Conservation (phyloP, 2,797 vertebrate genomes). For the Micropoecilia bifurca region DNA sequence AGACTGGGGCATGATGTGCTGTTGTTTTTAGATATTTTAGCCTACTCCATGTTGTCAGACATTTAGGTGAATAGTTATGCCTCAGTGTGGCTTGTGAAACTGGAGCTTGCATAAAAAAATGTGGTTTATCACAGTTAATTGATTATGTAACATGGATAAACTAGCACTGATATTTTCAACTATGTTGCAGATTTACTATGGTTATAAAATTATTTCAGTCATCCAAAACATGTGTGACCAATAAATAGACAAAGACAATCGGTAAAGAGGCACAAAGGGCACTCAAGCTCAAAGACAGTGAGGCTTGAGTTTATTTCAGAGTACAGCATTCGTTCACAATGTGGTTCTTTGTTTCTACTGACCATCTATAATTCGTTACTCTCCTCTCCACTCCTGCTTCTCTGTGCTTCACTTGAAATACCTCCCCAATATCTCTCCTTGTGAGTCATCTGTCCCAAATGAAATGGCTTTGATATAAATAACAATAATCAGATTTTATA, state of each 20-base stretch:
- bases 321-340: conserved; percentile 51
- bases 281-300: conserved; percentile 38
- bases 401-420: conserved; percentile 62
- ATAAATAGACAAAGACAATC: background rate
- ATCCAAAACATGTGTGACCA: background rate
- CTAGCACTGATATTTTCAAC: background rate
- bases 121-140: background rate
- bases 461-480: conserved; percentile 75
- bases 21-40: background rate
- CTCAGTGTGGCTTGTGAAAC: background rate
- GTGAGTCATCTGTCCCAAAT: conserved; percentile 75
- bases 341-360: conserved; percentile 41
- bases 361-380: conserved; percentile 44
- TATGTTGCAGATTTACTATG: background rate
- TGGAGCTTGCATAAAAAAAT: background rate
- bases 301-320: conserved; percentile 59
- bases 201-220: background rate
- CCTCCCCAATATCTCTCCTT: conserved; percentile 54
- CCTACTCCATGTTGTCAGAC: background rate
- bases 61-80: background rate
- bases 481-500: conserved; percentile 75
- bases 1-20: background rate
- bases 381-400: conserved; percentile 21
- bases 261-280: background rate
- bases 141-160: background rate